Conservation (phyloP, 2,888 invertebrate species). For the Drosophila infuscata region DNA sequence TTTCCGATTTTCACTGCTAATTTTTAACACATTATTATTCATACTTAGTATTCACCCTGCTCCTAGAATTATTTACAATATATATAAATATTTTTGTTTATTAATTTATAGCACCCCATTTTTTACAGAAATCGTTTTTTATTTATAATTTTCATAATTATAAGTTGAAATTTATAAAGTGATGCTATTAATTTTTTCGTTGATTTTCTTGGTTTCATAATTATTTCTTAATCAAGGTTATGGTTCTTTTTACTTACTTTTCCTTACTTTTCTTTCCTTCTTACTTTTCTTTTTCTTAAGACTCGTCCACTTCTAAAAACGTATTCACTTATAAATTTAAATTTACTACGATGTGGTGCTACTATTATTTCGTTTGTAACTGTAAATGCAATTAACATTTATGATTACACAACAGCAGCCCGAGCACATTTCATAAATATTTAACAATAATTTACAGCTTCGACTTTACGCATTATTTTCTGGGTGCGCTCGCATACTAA, state of each 20-base stretch:
- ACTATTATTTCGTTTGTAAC: not conserved
- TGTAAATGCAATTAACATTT: conserved; percentile 69
- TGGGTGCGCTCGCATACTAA: conserved; percentile 54
- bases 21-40: not conserved
- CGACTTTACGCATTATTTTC: conserved; percentile 70
- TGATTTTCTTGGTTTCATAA: not conserved
- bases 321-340: not conserved
- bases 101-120: not conserved
- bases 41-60: not conserved
- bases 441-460: conserved; percentile 66
- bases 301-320: no score
- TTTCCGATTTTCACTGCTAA: not conserved
- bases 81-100: not conserved
- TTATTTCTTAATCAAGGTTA: not conserved
- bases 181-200: not conserved
- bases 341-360: not conserved
- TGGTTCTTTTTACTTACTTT: no score
- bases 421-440: conserved; percentile 56
- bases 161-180: not conserved
- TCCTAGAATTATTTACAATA: not conserved
- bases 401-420: conserved; percentile 49
- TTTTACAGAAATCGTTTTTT: not conserved
- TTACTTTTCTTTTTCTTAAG: no score
- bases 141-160: not conserved
- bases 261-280: no score